Evolutionary conservation across 2,797 vertebrate genomes (phyloP).

Genomic region (Myoxocephalus aenaeus): DNA sequence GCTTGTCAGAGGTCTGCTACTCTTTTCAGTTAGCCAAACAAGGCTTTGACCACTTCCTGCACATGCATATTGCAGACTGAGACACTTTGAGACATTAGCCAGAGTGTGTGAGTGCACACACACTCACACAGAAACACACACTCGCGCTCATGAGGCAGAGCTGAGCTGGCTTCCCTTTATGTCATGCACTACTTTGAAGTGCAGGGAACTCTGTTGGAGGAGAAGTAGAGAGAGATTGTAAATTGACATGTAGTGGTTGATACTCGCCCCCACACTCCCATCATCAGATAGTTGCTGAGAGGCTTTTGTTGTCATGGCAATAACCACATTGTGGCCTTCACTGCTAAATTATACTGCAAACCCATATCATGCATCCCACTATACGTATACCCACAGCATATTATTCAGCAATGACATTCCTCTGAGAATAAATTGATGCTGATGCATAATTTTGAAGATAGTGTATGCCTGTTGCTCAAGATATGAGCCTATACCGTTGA

Average conservation of each 20-base stretch:
- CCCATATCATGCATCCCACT: slow-evolving; percentile 29
- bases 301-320: slow-evolving; percentile 78
- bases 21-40: slow-evolving; percentile 38
- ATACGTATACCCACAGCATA: slow-evolving; percentile 9
- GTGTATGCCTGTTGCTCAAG: not conserved
- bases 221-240: slow-evolving; percentile 44
- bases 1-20: slow-evolving; percentile 29
- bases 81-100: slow-evolving; percentile 13
- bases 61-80: slow-evolving; percentile 17
- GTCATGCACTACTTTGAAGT: slow-evolving; percentile 32
- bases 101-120: not conserved
- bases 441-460: slow-evolving; percentile 32
- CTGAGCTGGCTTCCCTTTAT: slow-evolving; percentile 24
- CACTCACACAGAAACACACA: slow-evolving; percentile 6
- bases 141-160: not conserved
- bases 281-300: slow-evolving; percentile 51
- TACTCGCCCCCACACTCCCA: slow-evolving; percentile 58
- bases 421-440: slow-evolving; percentile 12
- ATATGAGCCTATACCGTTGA: slow-evolving; percentile 9
- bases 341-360: slow-evolving; percentile 47
- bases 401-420: slow-evolving; percentile 52
- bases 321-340: slow-evolving; percentile 67
- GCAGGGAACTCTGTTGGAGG: slow-evolving; percentile 44
- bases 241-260: slow-evolving; percentile 58
- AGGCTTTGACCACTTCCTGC: slow-evolving; percentile 55